phyloP scores from a whole-genome alignment of 2,797 vertebrate genomes.

The Tokudaia tokunoshimensis region DNA sequence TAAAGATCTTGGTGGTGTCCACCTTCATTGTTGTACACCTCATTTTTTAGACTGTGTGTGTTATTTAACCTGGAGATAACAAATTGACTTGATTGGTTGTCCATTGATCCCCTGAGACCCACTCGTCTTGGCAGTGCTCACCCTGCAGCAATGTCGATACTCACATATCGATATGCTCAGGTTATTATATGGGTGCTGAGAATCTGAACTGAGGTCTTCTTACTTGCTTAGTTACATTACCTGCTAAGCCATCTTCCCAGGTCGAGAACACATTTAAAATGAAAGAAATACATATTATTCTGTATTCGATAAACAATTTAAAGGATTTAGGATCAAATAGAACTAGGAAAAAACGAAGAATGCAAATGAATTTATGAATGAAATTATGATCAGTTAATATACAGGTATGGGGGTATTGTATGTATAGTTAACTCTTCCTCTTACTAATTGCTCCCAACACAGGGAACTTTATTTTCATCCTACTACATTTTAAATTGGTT shows the following conservation, averaged over 20 bases:
- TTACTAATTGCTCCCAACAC: not conserved
- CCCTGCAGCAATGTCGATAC: not conserved
- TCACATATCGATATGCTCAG: not conserved
- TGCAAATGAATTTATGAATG: not conserved
- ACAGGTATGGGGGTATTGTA: not conserved
- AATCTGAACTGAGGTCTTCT: not conserved
- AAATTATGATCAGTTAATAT: not conserved
- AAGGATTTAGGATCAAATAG: not conserved
- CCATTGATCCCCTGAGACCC: not conserved
- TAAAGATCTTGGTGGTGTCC: not conserved
- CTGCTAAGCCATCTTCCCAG: not conserved
- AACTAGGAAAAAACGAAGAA: conserved; percentile 4
- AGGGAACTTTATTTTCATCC: not conserved
- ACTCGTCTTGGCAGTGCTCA: not conserved
- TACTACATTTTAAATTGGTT: not conserved
- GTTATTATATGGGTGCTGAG: not conserved
- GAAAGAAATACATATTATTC: not conserved
- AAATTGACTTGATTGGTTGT: too few species aligned
- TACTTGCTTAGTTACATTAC: not conserved
- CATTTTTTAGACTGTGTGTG: not conserved
- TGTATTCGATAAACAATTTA: not conserved
- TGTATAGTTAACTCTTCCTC: not conserved
- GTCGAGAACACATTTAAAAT: not conserved
- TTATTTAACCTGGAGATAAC: not conserved
- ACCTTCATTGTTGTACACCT: not conserved